Percentiles rank a stretch among this genome's conserved stretches.
phyloP scores from a whole-genome alignment of 2,888 invertebrate genomes.

The Drosophila fulvimacula region DNA sequence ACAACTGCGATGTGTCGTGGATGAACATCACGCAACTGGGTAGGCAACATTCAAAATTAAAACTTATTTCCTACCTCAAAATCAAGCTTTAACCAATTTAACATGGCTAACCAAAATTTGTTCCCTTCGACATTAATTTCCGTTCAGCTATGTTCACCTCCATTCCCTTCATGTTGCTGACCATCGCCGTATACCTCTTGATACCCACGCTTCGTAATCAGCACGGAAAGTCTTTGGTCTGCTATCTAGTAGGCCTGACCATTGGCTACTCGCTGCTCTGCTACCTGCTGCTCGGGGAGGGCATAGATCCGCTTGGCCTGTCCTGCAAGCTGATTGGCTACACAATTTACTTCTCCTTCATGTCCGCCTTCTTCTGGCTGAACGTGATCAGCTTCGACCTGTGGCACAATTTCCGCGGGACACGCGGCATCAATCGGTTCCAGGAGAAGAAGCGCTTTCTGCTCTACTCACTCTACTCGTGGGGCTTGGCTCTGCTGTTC shows the following conservation, averaged over 20 bases:
- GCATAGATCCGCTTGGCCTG: constrained; percentile 40
- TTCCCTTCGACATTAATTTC: background rate
- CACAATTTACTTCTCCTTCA: constrained; percentile 90
- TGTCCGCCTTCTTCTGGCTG: constrained; percentile 94
- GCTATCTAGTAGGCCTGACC: constrained; percentile 89
- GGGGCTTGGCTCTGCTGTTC: constrained; percentile 80
- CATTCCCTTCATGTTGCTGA: constrained; percentile 89
- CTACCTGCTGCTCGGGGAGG: constrained; percentile 52
- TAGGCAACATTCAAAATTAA: constrained; percentile 50
- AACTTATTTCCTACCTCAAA: too few relatives aligned
- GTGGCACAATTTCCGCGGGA: constrained; percentile 87
- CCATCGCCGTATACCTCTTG: constrained; percentile 90
- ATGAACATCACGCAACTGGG: constrained; percentile 80
- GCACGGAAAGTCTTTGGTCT: constrained; percentile 91
- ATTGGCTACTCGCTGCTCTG: constrained; percentile 88
- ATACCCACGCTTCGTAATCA: constrained; percentile 90
- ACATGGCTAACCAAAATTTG: too few relatives aligned
- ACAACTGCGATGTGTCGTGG: constrained; percentile 73
- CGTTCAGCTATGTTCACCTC: constrained; percentile 89
- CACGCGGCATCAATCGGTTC: constrained; percentile 77
- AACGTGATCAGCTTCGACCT: constrained; percentile 95
- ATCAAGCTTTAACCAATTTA: too few relatives aligned
- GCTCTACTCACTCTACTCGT: constrained; percentile 82
- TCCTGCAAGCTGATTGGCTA: constrained; percentile 85
- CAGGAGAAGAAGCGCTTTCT: constrained; percentile 83